Evolutionary conservation across 2,797 vertebrate genomes (phyloP).

Genomic region (Bryconaethiops microstoma): DNA sequence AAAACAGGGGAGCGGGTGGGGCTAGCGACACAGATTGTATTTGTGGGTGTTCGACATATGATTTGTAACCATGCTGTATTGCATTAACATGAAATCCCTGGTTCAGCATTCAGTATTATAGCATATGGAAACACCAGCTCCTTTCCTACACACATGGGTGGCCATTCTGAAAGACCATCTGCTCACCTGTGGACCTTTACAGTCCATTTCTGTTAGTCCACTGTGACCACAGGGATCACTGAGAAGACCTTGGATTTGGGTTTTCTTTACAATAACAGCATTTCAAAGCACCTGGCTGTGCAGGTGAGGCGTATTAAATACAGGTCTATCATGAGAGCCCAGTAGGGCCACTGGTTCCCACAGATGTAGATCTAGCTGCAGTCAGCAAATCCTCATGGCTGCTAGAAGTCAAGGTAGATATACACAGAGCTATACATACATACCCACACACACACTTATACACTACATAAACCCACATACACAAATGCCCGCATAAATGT

Average conservation of each 20-base stretch:
- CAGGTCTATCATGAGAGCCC: conserved; percentile 24
- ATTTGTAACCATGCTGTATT: conserved; percentile 29
- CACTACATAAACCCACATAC: conserved; percentile 24
- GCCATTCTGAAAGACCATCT: conserved; percentile 31
- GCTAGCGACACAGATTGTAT: background rate
- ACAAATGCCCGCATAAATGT: conserved; percentile 27
- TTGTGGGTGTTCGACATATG: conserved; percentile 1
- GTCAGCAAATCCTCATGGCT: conserved; percentile 6
- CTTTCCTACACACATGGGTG: conserved; percentile 40
- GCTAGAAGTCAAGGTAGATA: background rate
- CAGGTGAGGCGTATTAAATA: conserved; percentile 34
- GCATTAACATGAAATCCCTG: conserved; percentile 36
- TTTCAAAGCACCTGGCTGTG: conserved; percentile 42
- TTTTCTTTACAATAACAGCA: conserved; percentile 16
- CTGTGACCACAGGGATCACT: conserved; percentile 43
- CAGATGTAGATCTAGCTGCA: conserved; percentile 19
- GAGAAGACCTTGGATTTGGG: conserved; percentile 41
- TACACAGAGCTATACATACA: background rate
- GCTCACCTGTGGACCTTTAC: conserved; percentile 39
- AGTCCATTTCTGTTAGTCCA: conserved; percentile 37
- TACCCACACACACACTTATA: conserved; percentile 20
- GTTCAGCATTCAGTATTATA: conserved; percentile 21
- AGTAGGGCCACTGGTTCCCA: conserved; percentile 17
- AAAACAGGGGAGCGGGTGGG: background rate
- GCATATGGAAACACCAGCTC: conserved; percentile 27